Evolutionary conservation across 2,797 vertebrate genomes (phyloP), one percentile per base, ranked within the genome.

Genomic region (Sebastes minor): DNA sequence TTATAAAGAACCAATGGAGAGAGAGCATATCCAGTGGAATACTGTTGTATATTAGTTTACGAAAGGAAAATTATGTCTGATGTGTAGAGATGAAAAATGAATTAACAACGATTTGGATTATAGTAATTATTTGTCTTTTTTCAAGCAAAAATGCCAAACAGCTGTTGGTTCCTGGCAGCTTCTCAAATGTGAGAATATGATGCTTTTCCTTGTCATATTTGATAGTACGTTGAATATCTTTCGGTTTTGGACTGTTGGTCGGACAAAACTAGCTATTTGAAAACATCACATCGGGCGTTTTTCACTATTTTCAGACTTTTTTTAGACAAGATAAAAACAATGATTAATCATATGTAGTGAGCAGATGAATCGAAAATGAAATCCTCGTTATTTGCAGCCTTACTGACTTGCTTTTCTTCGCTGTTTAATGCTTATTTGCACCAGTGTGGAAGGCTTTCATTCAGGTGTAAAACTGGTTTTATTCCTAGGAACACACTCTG

Each of bases 1-100:
- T 63, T 74, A 22, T 63, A 8, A 61, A 68, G 49, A 73, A 64
- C 63, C 76, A 69, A 32, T 78, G 63, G 35, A 64, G 49, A 62
- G 2, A 20, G 23, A 66, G 25, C 3, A 25, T n/a, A 64, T 70
- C 42, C 73, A 20, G 30, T 23, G 42, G 30, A 61, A 73, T 69
- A 20, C 25, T 60, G 38, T 35, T 62, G 16, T 8, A 6, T 55
- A 7, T 71, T 20, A 33, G 22, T 77, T 82, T 30, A 32, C 22
- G 49, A 73, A 81, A 67, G 28, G 28, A 30, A 64, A 63, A 42
- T 32, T 2, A 56, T 66, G 49, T 52, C 49, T 52, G 49, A 52
- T n/a, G 20, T 9, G 46, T 22, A 23, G 16, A 42, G 30, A 5
- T 38, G 27, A 46, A 70, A 22, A 63, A 57, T 65, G 4, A 38